A percentile compares a stretch with the other conserved stretches of the same genome.
Conservation (phyloP, 1,140 invertebrate species). For the Asobara japonica region DNA sequence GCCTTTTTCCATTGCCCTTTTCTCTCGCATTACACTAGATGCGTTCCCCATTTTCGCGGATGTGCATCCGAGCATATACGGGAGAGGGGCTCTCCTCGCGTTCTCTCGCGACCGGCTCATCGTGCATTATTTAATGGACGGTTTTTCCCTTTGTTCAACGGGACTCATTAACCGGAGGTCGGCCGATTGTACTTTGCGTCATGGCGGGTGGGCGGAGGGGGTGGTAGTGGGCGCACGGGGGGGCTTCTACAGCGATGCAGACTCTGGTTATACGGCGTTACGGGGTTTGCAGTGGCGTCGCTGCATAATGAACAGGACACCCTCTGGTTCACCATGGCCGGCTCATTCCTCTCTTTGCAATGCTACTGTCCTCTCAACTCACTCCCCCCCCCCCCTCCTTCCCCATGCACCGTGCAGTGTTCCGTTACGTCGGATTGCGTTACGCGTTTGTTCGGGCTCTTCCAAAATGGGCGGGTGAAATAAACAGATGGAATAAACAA, state of each 20-base stretch:
- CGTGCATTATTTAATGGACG: constrained; percentile 62
- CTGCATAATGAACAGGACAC: constrained; percentile 63
- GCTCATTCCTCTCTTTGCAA: constrained; percentile 31
- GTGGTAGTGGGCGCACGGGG: constrained; percentile 22
- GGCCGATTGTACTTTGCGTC: constrained; percentile 57
- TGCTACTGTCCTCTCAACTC: constrained; percentile 33
- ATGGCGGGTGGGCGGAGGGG: neutral
- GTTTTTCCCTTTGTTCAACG: constrained; percentile 61
- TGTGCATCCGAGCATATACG: constrained; percentile 8
- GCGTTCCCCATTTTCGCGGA: constrained; percentile 27
- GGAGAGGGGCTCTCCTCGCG: neutral
- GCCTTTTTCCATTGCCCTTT: neutral
- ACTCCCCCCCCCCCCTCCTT: constrained; percentile 18
- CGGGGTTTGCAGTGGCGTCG: constrained; percentile 43
- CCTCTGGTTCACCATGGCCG: constrained; percentile 33
- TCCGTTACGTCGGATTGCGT: constrained; percentile 59
- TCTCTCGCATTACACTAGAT: neutral
- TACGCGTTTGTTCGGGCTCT: constrained; percentile 44
- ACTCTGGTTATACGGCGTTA: constrained; percentile 6
- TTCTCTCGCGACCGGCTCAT: constrained; percentile 43
- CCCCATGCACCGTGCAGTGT: constrained; percentile 51
- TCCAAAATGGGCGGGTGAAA: constrained; percentile 35
- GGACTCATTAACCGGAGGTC: constrained; percentile 60
- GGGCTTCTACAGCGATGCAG: constrained; percentile 29
- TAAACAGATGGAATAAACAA: constrained; percentile 28